Base-by-base conservation (phyloP, 1,140 invertebrate species). In the Zaprionus kolodkinae region DNA sequence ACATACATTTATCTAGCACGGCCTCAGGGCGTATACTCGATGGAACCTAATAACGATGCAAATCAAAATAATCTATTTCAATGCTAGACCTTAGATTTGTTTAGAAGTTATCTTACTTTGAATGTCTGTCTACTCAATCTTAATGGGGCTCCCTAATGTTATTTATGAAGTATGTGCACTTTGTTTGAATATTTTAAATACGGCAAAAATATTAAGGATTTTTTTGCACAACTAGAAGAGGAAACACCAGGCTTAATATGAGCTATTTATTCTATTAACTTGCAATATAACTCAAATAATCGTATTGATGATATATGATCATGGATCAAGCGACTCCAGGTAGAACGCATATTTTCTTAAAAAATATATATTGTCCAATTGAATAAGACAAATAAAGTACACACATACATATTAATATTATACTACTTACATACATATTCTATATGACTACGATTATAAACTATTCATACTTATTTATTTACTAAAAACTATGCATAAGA, bases 141-240 rank as follows among this genome's bases (percentile, higher is more conserved):
- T 27, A 59, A 33, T n/a, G 45, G 65, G 62, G 35, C 38, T 15
- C 54, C 57, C 54, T n/a, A 82, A 86, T 88, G 83, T 88, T 87
- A 88, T 78, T 67, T 80, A 87, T 83, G 77, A 87, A 75, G 79
- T 78, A 83, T 83, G 73, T 83, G 83, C 84, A 87, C 84, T 75
- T 87, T 88, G 79, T 88, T 87, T 78, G 59, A 84, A 68, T 64
- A 68, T 71, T 72, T 69, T 52, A 70, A 67, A 57, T 66, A 86
- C 57, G 43, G 55, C 67, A 69, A 38, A 38, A 78, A 68, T 54
- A 43, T 30, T 38, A 61, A 50, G 60, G 50, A 60, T 61, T 76
- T 70, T 79, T 66, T 81, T 61, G 71, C 76, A 72, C 71, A 76
- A 12, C 4, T 50, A 66, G 7, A 15, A 45, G 7, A 70, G 81